Evolutionary conservation across 2,797 vertebrate genomes (phyloP), one percentile per base, ranked within the genome.

Genomic region (Neostethus bicornis): DNA sequence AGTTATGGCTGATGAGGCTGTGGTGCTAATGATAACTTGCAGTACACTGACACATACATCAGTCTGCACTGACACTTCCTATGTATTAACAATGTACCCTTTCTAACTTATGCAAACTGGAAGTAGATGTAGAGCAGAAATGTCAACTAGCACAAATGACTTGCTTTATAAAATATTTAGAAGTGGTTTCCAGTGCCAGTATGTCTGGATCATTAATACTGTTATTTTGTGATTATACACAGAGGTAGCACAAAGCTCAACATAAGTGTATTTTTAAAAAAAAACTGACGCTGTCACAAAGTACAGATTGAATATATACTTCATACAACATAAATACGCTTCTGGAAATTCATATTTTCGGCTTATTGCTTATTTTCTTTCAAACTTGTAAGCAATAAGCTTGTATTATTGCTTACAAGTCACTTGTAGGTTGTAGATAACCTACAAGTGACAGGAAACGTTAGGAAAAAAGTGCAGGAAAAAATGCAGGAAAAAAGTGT

Each of bases 261-360:
- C 17, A 34, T 17, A 8, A 32, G 42, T 39, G 46, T 38, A 60
- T 71, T 59, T 77, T 60, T 51, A 45, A 42, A 46, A 68, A 43
- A 55, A 66, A 66, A 66, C 59, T 83, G 77, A 58, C 73, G 76
- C 70, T 84, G 66, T 57, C 48, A 62, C 67, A 73, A 73, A 51
- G 72, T 51, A 67, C 56, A 61, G 25, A 51, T 75, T 81, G 61
- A 74, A 80, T 71, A 63, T 63, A 79, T 60, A 79, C 73, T 67
- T 66, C 46, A 53, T 76, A 56, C 82, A 67, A 70, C 52, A 65
- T 1, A 57, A 46, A 77, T 77, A 61, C 59, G 76, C 81, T 83
- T 78, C 84, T 81, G 75, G 73, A 63, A 78, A 80, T 70, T 68
- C 75, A 80, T 66, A 83, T 75, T 74, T 79, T 70, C 65, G 84